Evolutionary conservation across 2,888 invertebrate genomes (phyloP), one percentile per base, ranked within the genome.

Genomic region (Odontocerum albicorne): DNA sequence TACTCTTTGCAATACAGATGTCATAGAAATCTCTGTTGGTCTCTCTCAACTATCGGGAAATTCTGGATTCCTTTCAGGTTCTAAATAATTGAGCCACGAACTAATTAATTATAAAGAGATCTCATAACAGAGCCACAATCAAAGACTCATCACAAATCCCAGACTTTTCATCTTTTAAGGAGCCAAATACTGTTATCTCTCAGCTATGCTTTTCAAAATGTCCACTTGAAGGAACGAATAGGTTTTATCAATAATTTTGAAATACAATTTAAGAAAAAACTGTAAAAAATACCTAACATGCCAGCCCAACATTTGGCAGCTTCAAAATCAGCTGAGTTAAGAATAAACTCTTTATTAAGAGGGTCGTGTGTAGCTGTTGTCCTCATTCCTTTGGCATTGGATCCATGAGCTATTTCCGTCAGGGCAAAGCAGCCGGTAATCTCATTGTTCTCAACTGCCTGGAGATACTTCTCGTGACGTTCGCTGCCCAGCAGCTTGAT

Each of bases 221-320:
- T n/a, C n/a, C n/a, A n/a, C n/a, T n/a, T n/a, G n/a, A n/a, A n/a
- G n/a, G n/a, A n/a, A n/a, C n/a, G n/a, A n/a, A n/a, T n/a, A n/a
- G n/a, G n/a, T n/a, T 7, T 12, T n/a, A 3, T 33, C 33, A 10
- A 33, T 8, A n/a, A n/a, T 7, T 27, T 27, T 27, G 8, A 27
- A 27, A 27, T 27, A 27, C 27, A 27, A 8, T 39, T 16, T 16
- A 10, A n/a, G 10, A 45, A 20, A 27, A 49, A 21, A 63, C 72
- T 39, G 12, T 6, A 39, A n/a, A n/a, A 16, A 7, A 4, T 66
- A 79, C 87, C 87, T 61, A 87, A 70, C 60, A 86, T 86, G 4
- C 92, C 93, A 19, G 86, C 87, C 96, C 96, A 96, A 68, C 90
- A 92, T 73, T 96, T 96, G 2, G 92, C 91, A 0, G 95, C 90